Evolutionary conservation across 2,113 vertebrate species (phyloP).

Genomic region (Cinclus mexicanus): DNA sequence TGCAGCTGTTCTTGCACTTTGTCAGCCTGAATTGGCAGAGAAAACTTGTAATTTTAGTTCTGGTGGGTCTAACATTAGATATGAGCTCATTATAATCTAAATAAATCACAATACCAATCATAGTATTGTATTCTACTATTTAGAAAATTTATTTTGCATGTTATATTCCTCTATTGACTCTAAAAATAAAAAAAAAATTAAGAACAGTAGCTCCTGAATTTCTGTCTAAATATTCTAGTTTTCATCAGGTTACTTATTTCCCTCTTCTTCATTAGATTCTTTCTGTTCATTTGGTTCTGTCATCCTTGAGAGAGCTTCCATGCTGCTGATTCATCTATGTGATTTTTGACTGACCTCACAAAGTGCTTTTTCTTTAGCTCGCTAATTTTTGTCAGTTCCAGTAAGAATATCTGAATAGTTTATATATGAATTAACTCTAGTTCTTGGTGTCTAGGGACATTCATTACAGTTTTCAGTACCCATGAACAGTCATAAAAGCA

Average conservation of each 20-base stretch:
- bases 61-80: neutral
- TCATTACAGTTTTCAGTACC: slow-evolving; percentile 26
- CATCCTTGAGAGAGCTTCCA: neutral
- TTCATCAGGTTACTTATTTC: neutral
- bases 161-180: neutral
- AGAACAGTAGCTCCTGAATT: neutral
- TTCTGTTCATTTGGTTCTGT: neutral
- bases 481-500: slow-evolving; percentile 25
- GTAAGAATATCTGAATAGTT: slow-evolving; percentile 29
- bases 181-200: neutral
- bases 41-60: neutral
- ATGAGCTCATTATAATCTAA: neutral
- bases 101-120: neutral
- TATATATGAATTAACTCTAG: slow-evolving; percentile 25
- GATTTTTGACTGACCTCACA: slow-evolving; percentile 48
- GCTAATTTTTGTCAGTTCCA: slow-evolving; percentile 36
- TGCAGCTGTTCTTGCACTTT: neutral
- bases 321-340: slow-evolving; percentile 27
- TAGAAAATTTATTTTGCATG: neutral
- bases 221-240: neutral
- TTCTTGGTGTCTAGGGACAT: slow-evolving; percentile 22
- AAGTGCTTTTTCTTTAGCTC: slow-evolving; percentile 45
- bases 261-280: neutral
- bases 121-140: neutral
- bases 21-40: neutral